Evolutionary conservation across 2,888 invertebrate genomes (phyloP).

Genomic region (Rhyacophila evoluta): DNA sequence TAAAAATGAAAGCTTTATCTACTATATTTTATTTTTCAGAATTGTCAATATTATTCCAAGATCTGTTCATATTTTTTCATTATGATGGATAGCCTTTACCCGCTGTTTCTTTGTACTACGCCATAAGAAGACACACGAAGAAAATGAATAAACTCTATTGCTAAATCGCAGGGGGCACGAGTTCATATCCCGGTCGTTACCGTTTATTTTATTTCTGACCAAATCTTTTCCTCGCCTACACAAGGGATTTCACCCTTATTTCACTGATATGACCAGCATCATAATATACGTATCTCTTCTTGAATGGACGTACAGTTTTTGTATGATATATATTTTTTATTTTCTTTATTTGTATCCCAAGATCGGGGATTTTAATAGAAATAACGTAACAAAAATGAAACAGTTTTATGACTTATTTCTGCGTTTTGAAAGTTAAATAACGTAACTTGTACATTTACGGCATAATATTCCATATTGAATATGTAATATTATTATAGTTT

Average conservation of each 20-base stretch:
- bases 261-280: constrained; percentile 5
- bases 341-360: neutral
- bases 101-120: neutral
- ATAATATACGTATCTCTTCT: constrained; percentile 27
- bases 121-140: neutral
- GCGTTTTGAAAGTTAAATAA: too few relatives aligned
- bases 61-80: neutral
- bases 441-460: too few relatives aligned
- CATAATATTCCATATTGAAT: too few relatives aligned
- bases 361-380: neutral
- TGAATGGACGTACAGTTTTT: constrained; percentile 28
- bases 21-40: too few relatives aligned
- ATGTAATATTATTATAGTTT: too few relatives aligned
- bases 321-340: neutral
- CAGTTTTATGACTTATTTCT: too few relatives aligned
- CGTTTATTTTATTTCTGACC: constrained; percentile 47
- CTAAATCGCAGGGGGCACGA: constrained; percentile 44
- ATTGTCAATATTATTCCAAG: too few relatives aligned
- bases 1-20: too few relatives aligned
- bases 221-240: neutral
- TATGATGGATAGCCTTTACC: constrained; percentile 46
- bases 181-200: constrained; percentile 45
- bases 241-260: constrained; percentile 34
- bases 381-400: neutral
- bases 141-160: constrained; percentile 35